Conservation (phyloP, 2,113 vertebrate species). For the Arvicanthis niloticus region DNA sequence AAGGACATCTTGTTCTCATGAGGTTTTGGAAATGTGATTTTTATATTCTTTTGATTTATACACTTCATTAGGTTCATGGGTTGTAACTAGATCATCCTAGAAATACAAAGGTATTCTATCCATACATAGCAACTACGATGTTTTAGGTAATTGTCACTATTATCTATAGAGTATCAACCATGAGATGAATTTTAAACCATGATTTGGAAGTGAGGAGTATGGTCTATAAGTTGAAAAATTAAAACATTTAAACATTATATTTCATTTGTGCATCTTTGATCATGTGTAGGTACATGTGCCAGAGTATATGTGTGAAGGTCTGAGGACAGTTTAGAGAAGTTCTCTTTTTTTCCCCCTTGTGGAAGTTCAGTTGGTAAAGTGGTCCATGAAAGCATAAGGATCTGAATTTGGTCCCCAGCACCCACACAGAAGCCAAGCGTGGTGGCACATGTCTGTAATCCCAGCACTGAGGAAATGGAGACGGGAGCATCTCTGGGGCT, state of each 20-base stretch:
- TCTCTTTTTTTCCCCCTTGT: neutral
- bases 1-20: neutral
- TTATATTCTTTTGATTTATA: neutral
- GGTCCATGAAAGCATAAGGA: neutral
- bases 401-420: neutral
- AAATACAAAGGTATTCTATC: too few species aligned
- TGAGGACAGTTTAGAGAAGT: neutral
- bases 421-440: neutral
- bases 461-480: neutral
- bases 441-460: neutral
- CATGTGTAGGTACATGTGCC: neutral
- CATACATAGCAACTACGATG: neutral
- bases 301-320: neutral
- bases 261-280: neutral
- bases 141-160: neutral
- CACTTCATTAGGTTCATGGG: neutral
- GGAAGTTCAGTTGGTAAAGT: neutral
- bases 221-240: neutral
- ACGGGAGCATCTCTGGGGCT: neutral
- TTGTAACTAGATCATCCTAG: neutral
- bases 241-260: neutral
- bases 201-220: neutral
- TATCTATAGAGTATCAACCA: neutral
- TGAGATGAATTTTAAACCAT: fast-evolving
- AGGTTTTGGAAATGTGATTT: neutral